Base-by-base conservation (phyloP, 2,888 invertebrate species). In the Aleiodes leptofemur region DNA sequence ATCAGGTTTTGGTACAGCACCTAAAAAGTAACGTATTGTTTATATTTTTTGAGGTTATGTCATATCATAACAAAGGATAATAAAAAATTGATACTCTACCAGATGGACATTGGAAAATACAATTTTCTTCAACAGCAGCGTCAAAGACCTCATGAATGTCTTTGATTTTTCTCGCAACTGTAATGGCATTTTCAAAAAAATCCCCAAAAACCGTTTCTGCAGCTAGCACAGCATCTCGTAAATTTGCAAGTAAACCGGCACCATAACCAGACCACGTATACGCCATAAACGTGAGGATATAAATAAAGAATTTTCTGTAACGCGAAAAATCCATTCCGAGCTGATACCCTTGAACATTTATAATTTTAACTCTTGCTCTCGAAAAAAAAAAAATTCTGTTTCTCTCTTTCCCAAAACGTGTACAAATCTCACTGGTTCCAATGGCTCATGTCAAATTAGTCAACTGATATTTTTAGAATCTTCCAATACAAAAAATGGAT, bases 261-360 rank as follows among this genome's bases (percentile, higher is more conserved):
- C 96, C 96, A 88, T 95, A 94, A 16, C 96, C 96, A 51, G 95
- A 94, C 89, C 95, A 96, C 0, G 95, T 94, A 86, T 96, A 96
- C 0, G 94, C 94, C 77, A 94, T 89, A 87, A 96, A 95, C 55
- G 96, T 96, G 82, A 96, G 85, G 14, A 91, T 86, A 87, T 96
- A 96, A 83, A 96, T 93, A 31, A 94, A 91, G 56, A 95, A 90
- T 90, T 95, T 96, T 87, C 92, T 93, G 86, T 95, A 96, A 0
- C 79, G 84, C 11, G 94, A 93, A 81, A 95, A 92, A 84, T 95
- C 94, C 95, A 96, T 96, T 38, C 34, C 0, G 11, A 16, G 1
- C 8, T 43, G 9, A 16, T 11, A 16, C 48, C 48, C 16, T 48
- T 9, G 13, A 43, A 8, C 23, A 64, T 13, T 23, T 38, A 64